Conservation (phyloP, 2,888 invertebrate species). For the Octodonta nipae region DNA sequence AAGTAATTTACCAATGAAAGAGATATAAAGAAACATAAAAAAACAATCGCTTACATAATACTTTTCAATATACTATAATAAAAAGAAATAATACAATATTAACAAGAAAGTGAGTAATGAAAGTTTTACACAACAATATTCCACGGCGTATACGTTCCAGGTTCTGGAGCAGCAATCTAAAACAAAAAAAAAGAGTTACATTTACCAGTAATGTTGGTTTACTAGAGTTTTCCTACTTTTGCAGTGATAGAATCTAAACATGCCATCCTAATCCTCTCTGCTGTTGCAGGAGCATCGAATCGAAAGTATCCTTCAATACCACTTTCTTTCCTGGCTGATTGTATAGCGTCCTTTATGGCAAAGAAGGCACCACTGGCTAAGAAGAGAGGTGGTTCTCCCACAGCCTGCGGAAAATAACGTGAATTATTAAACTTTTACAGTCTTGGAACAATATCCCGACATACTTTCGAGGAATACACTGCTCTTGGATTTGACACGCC, state of each 20-base stretch:
- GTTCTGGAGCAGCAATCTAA: slow-evolving; percentile 44
- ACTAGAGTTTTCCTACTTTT: slow-evolving; percentile 42
- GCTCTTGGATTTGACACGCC: slow-evolving; percentile 83
- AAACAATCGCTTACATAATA: no score
- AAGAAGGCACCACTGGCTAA: slow-evolving; percentile 78
- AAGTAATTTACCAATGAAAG: no score
- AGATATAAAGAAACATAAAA: no score
- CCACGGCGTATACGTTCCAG: slow-evolving; percentile 49
- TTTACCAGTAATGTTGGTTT: background rate
- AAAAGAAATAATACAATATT: no score
- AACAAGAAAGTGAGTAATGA: no score
- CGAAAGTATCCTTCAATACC: slow-evolving; percentile 47
- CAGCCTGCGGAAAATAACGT: slow-evolving; percentile 58
- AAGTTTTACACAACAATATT: no score
- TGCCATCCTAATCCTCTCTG: slow-evolving; percentile 77
- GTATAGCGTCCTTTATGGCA: slow-evolving; percentile 79
- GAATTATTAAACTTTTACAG: background rate
- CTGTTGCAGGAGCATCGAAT: slow-evolving; percentile 74
- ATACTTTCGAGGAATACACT: slow-evolving; percentile 88
- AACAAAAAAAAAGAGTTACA: slow-evolving; percentile 20
- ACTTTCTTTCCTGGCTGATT: slow-evolving; percentile 59
- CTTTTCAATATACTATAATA: no score
- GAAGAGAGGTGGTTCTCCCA: slow-evolving; percentile 91
- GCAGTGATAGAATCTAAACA: slow-evolving; percentile 72
- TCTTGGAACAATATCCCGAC: slow-evolving; percentile 2